These are phyloP conservation scores for Siphamia tubifer DNA, from an alignment of 2,113 vertebrate genomes.

Conservation along the genomic window DNA sequence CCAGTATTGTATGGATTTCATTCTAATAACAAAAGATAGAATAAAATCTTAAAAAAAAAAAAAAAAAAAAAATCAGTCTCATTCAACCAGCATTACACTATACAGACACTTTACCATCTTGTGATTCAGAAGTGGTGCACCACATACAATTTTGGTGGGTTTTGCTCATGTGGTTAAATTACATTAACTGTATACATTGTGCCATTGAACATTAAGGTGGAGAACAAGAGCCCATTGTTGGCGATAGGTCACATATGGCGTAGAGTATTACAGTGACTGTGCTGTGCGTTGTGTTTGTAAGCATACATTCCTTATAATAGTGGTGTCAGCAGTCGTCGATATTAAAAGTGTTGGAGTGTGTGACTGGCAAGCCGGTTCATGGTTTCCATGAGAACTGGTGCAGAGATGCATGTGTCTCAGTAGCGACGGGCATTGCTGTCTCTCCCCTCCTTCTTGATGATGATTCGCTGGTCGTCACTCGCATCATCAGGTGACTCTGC, in stretches of 20 bases:
- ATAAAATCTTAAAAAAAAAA: conserved; percentile 55
- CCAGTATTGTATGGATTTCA: conserved; percentile 40
- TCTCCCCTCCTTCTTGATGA: conserved; percentile 82
- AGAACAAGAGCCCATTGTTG: conserved; percentile 57
- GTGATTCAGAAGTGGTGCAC: conserved; percentile 66
- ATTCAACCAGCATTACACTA: conserved; percentile 62
- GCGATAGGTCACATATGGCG: conserved; percentile 73
- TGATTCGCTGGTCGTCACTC: conserved; percentile 85
- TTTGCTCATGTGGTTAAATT: conserved; percentile 65
- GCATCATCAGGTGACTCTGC: conserved; percentile 85
- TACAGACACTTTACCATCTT: conserved; percentile 66
- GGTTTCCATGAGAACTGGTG: conserved; percentile 66
- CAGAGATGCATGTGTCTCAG: conserved; percentile 69
- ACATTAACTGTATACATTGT: conserved; percentile 76
- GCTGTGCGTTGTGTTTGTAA: conserved; percentile 74
- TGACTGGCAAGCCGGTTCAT: conserved; percentile 59
- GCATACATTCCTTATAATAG: conserved; percentile 83
- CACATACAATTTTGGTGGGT: conserved; percentile 63
- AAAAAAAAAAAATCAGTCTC: conserved; percentile 42
- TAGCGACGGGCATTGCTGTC: conserved; percentile 82
- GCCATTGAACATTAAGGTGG: conserved; percentile 76
- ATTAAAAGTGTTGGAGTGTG: conserved; percentile 71
- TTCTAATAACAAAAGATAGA: conserved; percentile 62
- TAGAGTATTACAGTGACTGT: conserved; percentile 65
- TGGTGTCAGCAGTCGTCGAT: conserved; percentile 73